Base-by-base conservation (phyloP, 2,113 vertebrate species). In the Lepus americanus region DNA sequence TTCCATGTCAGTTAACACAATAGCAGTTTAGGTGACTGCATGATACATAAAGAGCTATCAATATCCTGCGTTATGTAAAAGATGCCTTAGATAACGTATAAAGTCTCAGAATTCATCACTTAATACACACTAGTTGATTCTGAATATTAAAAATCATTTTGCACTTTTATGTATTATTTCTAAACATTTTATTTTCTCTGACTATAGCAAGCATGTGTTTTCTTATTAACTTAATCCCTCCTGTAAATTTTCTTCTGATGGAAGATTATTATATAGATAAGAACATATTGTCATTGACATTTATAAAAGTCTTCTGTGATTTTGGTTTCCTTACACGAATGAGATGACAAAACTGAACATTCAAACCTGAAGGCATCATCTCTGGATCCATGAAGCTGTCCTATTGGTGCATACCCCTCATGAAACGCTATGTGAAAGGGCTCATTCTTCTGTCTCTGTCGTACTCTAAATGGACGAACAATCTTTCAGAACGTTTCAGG, bases 141-240 rank as follows among this genome's bases (percentile, higher is more conserved):
- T 89, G 53, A 93, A 82, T 63, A 80, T 64, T 59, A 89, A 88
- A 93, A 74, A 4, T 17, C 49, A 33, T 61, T 82, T 78, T 94
- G 2, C 8, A 91, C 36, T 78, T 53, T 84, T 82, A n/a, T 72
- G 59, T 64, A 2, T 33, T 31, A 69, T 59, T 29, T 63, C 81
- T 94, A 83, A 25, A 36, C 83, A 39, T 74, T 87, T 93, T 36
- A 81, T 78, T 76, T 94, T 59, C 49, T 72, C 13, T 89, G n/a
- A 51, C 61, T 94, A 51, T 78, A 88, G 76, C 3, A 86, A 91
- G 25, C 13, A 84, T 2, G 31, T 17, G 44, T 77, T 73, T 83
- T 61, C 31, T 61, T 59, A 81, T 76, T 94, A 92, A 81, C 14
- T 84, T 89, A 63, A 25, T 90, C 13, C 69, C 23, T 73, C 39